A percentile compares a stretch with the other conserved stretches of the same genome.
These are phyloP conservation scores for Antechinus flavipes DNA, from an alignment of 2,113 vertebrate genomes.

Conservation along the genomic window DNA sequence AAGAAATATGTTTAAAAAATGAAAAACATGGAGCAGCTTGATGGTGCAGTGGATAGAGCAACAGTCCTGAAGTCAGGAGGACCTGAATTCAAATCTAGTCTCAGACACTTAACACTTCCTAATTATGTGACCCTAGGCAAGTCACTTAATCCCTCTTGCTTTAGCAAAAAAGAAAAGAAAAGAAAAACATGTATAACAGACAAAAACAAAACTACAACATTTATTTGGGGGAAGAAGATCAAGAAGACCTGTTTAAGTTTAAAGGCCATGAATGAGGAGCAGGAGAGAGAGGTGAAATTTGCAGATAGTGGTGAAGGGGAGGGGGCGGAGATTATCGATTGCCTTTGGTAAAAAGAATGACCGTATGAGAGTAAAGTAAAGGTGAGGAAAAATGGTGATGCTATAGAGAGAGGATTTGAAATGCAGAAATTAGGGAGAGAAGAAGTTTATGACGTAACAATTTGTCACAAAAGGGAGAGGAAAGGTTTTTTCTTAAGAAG, in stretches of 20 bases:
- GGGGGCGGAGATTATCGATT: neutral
- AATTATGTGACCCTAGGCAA: too few relatives aligned
- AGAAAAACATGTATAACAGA: too few relatives aligned
- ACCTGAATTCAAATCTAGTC: too few relatives aligned
- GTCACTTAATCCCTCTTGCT: too few relatives aligned
- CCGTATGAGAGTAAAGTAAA: neutral
- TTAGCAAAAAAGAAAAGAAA: too few relatives aligned
- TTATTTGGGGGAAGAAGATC: neutral
- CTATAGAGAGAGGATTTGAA: neutral
- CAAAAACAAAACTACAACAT: too few relatives aligned
- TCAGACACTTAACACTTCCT: too few relatives aligned
- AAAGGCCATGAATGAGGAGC: too few relatives aligned
- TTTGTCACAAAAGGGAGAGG: neutral
- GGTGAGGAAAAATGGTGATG: neutral
- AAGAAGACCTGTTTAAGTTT: neutral
- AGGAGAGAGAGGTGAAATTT: neutral
- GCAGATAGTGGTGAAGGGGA: neutral
- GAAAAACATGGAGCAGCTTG: too few relatives aligned
- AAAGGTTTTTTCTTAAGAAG: neutral
- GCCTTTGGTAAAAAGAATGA: neutral
- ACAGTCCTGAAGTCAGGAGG: too few relatives aligned
- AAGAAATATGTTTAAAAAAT: too few relatives aligned
- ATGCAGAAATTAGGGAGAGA: neutral
- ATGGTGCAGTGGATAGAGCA: too few relatives aligned
- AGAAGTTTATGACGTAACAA: neutral